Base-by-base conservation (phyloP, 2,797 vertebrate genomes). In the Sardinella longiceps region DNA sequence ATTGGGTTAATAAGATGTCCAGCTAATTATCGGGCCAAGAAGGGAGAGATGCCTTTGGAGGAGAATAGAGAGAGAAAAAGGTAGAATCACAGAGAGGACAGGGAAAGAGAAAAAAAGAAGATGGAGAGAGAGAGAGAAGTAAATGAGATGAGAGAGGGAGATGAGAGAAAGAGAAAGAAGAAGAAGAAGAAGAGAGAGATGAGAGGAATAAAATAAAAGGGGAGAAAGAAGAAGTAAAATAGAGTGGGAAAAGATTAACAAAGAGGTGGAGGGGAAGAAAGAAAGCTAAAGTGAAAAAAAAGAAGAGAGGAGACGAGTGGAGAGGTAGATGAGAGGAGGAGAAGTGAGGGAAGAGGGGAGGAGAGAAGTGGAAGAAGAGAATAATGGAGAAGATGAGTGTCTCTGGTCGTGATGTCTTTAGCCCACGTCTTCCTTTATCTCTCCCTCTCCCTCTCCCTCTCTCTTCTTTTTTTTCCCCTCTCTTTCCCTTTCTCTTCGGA, bases 381-480 rank as follows among this genome's bases (percentile, higher is more conserved):
- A 74, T 37, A 66, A 66, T 30, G 28, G 60, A 33, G 60, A 85
- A 89, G 87, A 90, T 89, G 85, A 88, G 88, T 89, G 88, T 89
- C 89, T 90, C 90, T 90, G 91, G 92, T 90, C 89, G 88, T 89
- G 89, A 90, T 89, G 89, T 90, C 84, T 91, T 91, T 39, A 92
- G 91, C 92, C 91, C 87, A 90, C 81, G 87, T 89, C 86, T 89
- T 87, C 90, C 88, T 91, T 91, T 91, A 89, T 33, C 37, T 85
- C 2, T 28, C 45, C 74, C 83, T 43, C 45, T 83, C 88, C 86
- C 88, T 86, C 86, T 89, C 89, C 90, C 88, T 88, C 88, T 89
- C 87, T 82, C 85, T 30, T 30, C 25, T 66, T 30, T 66, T 18
- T 18, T 37, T 20, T 20, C 39, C 33, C 5, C 30, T 39, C 66